These are phyloP conservation scores for Paratilapia polleni DNA, from an alignment of 2,113 vertebrate genomes.

Conservation along the genomic window DNA sequence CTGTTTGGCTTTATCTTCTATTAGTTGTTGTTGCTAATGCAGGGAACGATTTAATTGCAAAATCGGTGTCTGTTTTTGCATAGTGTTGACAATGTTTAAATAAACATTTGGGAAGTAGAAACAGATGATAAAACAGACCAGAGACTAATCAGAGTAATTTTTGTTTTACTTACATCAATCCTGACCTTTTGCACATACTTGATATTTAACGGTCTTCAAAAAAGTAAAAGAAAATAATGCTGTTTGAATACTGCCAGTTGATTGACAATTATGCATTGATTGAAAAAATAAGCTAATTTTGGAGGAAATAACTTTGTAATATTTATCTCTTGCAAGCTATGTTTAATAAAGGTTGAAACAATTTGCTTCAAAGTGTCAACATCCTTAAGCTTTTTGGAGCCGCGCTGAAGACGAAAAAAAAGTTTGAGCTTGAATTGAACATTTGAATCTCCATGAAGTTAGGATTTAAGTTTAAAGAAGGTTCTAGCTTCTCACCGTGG, in stretches of 20 bases:
- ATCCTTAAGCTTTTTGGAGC: constrained; percentile 30
- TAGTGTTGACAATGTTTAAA: constrained; percentile 67
- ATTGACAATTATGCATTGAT: constrained; percentile 90
- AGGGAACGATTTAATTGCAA: constrained; percentile 62
- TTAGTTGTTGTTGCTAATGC: constrained; percentile 64
- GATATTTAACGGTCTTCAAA: constrained; percentile 92
- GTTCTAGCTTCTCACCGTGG: too few species aligned
- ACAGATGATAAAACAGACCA: constrained; percentile 57
- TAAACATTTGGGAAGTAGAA: constrained; percentile 57
- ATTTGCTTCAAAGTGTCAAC: constrained; percentile 84
- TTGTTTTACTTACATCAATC: constrained; percentile 81
- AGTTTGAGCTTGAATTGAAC: too few species aligned
- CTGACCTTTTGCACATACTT: constrained; percentile 90
- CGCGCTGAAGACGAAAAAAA: too few species aligned
- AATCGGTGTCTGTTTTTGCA: constrained; percentile 55
- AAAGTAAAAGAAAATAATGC: constrained; percentile 85
- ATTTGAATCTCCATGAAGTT: too few species aligned
- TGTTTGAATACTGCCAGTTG: constrained; percentile 92
- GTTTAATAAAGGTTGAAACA: constrained; percentile 99
- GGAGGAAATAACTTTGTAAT: constrained; percentile 98
- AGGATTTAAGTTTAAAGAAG: too few species aligned
- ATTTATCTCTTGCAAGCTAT: constrained; percentile 99
- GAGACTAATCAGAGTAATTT: constrained; percentile 68
- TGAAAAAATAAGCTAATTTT: constrained; percentile 97
- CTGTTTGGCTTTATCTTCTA: constrained; percentile 46